These are phyloP conservation scores for Bujurquina vittata DNA, from an alignment of 2,113 vertebrate species.

Conservation along the genomic window DNA sequence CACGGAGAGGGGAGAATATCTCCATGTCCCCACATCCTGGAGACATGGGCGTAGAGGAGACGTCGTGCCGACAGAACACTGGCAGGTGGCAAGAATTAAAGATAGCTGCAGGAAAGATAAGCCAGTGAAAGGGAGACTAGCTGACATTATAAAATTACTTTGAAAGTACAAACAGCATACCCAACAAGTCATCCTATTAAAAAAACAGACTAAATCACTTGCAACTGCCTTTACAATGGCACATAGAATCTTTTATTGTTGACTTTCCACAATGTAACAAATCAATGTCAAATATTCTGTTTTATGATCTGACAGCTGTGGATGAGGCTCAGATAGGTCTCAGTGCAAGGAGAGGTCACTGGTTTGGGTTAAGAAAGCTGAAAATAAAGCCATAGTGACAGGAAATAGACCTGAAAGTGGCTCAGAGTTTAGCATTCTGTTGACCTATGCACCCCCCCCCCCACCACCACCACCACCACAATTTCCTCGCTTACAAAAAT, in stretches of 20 bases:
- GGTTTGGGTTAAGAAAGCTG: too few species aligned
- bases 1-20: slow-evolving; percentile 45
- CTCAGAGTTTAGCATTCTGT: neutral
- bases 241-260: neutral
- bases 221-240: neutral
- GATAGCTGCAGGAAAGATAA: neutral
- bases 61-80: slow-evolving; percentile 15
- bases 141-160: slow-evolving; percentile 17
- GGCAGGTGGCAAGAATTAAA: slow-evolving; percentile 42
- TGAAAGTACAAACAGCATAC: neutral
- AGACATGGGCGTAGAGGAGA: slow-evolving; percentile 14
- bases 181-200: neutral
- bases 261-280: neutral
- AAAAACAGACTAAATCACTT: neutral
- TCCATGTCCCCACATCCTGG: slow-evolving; percentile 32
- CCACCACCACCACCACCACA: too few species aligned
- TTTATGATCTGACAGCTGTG: neutral
- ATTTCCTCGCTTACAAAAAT: neutral
- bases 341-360: too few species aligned
- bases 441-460: neutral
- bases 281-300: neutral
- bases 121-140: neutral
- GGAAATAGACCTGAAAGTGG: neutral
- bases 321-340: neutral
- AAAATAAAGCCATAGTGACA: too few species aligned